phyloP scores from a whole-genome alignment of 2,797 vertebrate species.

The Poecilia wingei region DNA sequence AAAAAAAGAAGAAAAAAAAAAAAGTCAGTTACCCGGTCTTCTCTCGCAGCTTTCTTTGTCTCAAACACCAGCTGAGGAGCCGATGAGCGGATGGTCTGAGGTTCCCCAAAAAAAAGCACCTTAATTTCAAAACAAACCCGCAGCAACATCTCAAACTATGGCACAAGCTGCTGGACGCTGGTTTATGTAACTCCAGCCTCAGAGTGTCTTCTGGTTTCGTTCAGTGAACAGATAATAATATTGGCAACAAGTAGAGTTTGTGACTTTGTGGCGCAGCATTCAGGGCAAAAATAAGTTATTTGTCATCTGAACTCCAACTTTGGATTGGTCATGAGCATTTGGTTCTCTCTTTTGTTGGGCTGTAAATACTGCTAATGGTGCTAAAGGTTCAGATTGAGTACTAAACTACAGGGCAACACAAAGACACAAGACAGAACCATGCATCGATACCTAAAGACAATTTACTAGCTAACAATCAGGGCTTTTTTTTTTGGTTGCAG shows the following conservation, averaged over 20 bases:
- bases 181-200: conserved; percentile 21
- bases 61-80: conserved; percentile 30
- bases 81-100: conserved; percentile 56
- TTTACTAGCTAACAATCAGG: too few relatives aligned
- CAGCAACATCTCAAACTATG: conserved; percentile 44
- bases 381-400: neutral
- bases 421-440: neutral
- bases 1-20: conserved; percentile 22
- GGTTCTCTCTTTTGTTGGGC: neutral
- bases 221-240: neutral
- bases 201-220: neutral
- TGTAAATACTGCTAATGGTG: neutral
- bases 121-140: conserved; percentile 40
- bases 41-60: conserved; percentile 44
- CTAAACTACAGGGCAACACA: neutral
- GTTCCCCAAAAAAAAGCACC: conserved; percentile 23
- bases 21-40: conserved; percentile 23
- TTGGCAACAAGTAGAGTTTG: neutral
- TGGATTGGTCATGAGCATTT: neutral
- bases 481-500: neutral
- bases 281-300: neutral
- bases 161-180: conserved; percentile 56
- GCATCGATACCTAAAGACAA: neutral
- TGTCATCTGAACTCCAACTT: neutral
- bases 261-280: neutral